These are phyloP conservation scores for Chrysolina americana DNA, from an alignment of 2,888 invertebrate species.

Conservation along the genomic window DNA sequence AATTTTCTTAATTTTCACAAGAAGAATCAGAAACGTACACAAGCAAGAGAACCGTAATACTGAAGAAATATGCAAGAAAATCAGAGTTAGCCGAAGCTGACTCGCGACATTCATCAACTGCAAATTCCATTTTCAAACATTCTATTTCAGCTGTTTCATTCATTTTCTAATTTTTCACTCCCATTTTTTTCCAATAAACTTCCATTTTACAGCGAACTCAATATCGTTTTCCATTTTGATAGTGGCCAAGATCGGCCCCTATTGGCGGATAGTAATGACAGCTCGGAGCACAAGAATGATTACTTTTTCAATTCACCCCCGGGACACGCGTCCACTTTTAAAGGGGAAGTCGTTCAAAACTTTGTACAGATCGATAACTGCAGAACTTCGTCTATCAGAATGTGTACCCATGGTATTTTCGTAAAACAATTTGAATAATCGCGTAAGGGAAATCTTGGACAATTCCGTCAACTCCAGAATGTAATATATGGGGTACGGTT, in stretches of 20 bases:
- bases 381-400: slow-evolving; percentile 24
- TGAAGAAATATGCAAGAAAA: no score
- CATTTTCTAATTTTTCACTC: neutral
- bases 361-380: slow-evolving; percentile 32
- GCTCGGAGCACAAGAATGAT: slow-evolving; percentile 57
- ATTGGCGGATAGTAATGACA: slow-evolving; percentile 50
- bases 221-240: slow-evolving; percentile 38
- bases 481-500: neutral
- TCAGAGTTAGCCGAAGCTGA: no score
- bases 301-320: slow-evolving; percentile 50
- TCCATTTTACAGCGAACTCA: slow-evolving; percentile 21
- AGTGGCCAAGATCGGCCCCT: slow-evolving; percentile 31
- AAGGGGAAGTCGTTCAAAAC: slow-evolving; percentile 39
- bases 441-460: slow-evolving; percentile 25
- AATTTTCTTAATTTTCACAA: no score
- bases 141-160: neutral
- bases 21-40: no score
- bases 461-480: slow-evolving; percentile 2
- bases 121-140: no score
- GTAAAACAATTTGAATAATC: slow-evolving; percentile 37
- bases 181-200: neutral
- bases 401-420: slow-evolving; percentile 23
- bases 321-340: slow-evolving; percentile 46
- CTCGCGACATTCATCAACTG: no score
- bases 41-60: no score